A percentile compares a stretch with the other conserved stretches of the same genome.
These are phyloP conservation scores for Andrena chrysosceles DNA, from an alignment of 2,888 invertebrate species.

Conservation along the genomic window DNA sequence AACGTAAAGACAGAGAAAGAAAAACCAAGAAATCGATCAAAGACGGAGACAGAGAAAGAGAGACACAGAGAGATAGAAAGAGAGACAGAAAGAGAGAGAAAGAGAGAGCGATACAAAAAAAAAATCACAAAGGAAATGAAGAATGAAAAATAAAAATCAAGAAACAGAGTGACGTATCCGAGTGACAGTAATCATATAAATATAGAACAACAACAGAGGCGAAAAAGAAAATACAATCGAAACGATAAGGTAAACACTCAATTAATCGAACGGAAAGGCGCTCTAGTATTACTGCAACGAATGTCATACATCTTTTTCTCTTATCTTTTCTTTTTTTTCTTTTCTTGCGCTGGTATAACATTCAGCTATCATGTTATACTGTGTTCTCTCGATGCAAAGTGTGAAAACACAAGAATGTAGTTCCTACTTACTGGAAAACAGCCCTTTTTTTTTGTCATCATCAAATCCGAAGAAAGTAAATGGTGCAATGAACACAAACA, in stretches of 20 bases:
- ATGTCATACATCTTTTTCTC: conserved; percentile 50
- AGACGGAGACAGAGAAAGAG: conserved; percentile 48
- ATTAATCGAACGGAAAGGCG: conserved; percentile 65
- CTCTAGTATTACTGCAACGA: conserved; percentile 63
- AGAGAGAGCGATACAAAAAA: conserved; percentile 54
- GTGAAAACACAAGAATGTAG: conserved; percentile 79
- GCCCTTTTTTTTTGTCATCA: conserved; percentile 86
- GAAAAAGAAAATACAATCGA: conserved; percentile 55
- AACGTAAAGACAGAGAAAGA: conserved; percentile 63
- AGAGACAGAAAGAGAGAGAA: conserved; percentile 52
- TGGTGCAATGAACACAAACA: conserved; percentile 87
- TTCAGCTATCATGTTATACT: conserved; percentile 55
- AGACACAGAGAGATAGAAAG: conserved; percentile 46
- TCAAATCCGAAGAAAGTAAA: conserved; percentile 89
- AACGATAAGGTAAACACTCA: conserved; percentile 48
- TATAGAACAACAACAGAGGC: conserved; percentile 46
- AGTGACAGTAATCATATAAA: conserved; percentile 65
- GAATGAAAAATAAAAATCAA: not conserved
- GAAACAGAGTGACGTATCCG: conserved; percentile 69
- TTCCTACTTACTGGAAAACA: conserved; percentile 91
- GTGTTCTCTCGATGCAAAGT: conserved; percentile 72
- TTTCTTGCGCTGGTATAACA: conserved; percentile 65
- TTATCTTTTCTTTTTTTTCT: conserved; percentile 35
- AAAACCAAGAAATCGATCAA: conserved; percentile 76
- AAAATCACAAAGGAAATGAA: conserved; percentile 9